Evolutionary conservation across 2,797 vertebrate species (phyloP).

Genomic region (Platalea minor): DNA sequence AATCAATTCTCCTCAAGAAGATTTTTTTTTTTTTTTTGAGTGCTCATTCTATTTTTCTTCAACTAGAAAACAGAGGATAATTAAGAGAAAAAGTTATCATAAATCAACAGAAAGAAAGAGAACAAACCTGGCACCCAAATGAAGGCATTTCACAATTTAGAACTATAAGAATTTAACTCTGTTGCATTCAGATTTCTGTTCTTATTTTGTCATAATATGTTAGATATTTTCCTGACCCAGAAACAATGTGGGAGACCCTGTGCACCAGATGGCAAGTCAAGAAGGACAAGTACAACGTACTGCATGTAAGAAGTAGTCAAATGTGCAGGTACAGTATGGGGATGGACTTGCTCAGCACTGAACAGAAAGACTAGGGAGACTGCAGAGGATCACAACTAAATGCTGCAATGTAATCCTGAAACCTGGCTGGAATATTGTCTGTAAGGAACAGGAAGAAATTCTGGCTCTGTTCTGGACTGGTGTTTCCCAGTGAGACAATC

Average conservation of each 20-base stretch:
- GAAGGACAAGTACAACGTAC: too few species aligned
- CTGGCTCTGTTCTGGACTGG: not conserved
- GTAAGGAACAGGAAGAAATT: not conserved
- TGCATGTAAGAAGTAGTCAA: not conserved
- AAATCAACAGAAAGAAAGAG: not conserved
- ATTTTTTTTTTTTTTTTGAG: not conserved
- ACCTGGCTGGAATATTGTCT: not conserved
- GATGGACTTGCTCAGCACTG: not conserved
- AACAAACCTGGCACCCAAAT: not conserved
- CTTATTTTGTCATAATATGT: not conserved
- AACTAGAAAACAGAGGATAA: not conserved
- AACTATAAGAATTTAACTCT: not conserved
- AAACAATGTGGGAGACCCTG: not conserved
- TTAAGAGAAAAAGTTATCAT: not conserved
- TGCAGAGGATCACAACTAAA: not conserved
- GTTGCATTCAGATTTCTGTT: not conserved
- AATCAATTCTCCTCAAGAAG: not conserved
- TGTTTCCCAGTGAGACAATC: not conserved
- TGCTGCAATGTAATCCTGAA: not conserved
- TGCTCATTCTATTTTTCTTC: not conserved
- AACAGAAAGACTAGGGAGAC: not conserved
- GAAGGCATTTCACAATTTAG: not conserved
- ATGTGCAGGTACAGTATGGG: too few species aligned
- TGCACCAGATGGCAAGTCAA: not conserved
- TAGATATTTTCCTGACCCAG: not conserved